Evolutionary conservation across 2,113 vertebrate genomes (phyloP), one percentile per base, ranked within the genome.

Genomic region (Polypterus senegalus): DNA sequence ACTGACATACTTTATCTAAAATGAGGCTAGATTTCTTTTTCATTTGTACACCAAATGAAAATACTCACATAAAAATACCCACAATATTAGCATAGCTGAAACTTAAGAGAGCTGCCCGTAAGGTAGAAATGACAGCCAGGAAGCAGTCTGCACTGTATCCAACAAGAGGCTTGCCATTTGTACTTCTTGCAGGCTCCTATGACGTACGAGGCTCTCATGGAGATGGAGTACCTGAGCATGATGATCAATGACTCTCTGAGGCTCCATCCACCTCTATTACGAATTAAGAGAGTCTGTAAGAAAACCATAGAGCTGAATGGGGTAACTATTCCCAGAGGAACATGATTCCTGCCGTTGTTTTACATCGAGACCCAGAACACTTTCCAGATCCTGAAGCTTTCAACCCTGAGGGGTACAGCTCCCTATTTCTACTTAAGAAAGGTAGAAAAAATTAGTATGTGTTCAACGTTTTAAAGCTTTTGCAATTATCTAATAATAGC

Each of bases 161-260:
- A 27, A 27, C 27, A 27, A 27, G 27, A 27, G 27, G 27, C 27
- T 48, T 57, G 11, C 46, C 58, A 45, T 47, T 51, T 2, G 11
- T 57, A 53, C 54, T 9, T 27, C 51, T 10, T 49, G 1, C 6
- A 85, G 84, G 71, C 67, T n/a, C 3, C 52, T 7, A 77, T 78
- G 55, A 84, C 66, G 0, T 92, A 90, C 9, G 72, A 66, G 0
- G 1, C 10, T 0, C 0, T 92, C 67, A 65, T 65, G 60, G 77
- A 88, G 69, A 87, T 93, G 88, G 87, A 92, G 3, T 92, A 90
- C 65, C 74, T 95, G 4, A 82, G 93, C 9, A 89, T 86, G 81
- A 88, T 86, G 8, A 43, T 92, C 63, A 90, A 77, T 0, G 87
- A 96, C 71, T 62, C 76, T 1, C 69, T 86, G 49, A 67, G 83